A percentile compares a stretch with the other conserved stretches of the same genome.
Evolutionary conservation across 2,888 invertebrate genomes (phyloP).

Genomic region (Leptogaster cylindrica): DNA sequence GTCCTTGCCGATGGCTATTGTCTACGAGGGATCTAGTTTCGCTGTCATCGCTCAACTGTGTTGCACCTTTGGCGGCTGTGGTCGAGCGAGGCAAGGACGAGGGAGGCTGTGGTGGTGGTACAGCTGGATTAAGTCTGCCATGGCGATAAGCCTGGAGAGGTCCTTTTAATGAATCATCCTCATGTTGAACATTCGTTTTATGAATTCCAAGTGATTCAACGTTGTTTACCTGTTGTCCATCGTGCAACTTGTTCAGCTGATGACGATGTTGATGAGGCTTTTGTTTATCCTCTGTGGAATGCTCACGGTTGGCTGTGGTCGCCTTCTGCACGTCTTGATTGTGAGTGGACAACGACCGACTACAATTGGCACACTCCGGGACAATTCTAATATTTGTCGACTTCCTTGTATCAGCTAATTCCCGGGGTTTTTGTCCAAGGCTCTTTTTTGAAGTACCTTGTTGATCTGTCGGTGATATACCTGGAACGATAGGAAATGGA

Average conservation of each 20-base stretch:
- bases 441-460: conserved; percentile 43
- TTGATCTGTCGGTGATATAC: conserved; percentile 45
- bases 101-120: conserved; percentile 2
- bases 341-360: background rate
- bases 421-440: conserved; percentile 43
- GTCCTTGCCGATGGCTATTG: conserved; percentile 23
- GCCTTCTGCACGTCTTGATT: background rate
- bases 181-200: conserved; percentile 41
- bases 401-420: conserved; percentile 45
- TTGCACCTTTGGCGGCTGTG: background rate
- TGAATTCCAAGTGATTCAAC: conserved; percentile 37
- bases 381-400: conserved; percentile 33
- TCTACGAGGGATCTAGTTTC: conserved; percentile 32
- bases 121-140: conserved; percentile 8
- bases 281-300: conserved; percentile 7
- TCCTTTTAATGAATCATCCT: conserved; percentile 43
- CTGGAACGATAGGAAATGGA: conserved; percentile 39
- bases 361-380: conserved; percentile 39
- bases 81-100: conserved; percentile 42
- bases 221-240: conserved; percentile 44
- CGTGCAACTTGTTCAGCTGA: conserved; percentile 39
- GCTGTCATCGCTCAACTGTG: background rate
- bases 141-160: conserved; percentile 27
- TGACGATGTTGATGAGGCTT: conserved; percentile 42
- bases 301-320: background rate